These are phyloP conservation scores for Thecocarcelia acutangulata DNA, from an alignment of 2,888 invertebrate genomes.

Conservation along the genomic window DNA sequence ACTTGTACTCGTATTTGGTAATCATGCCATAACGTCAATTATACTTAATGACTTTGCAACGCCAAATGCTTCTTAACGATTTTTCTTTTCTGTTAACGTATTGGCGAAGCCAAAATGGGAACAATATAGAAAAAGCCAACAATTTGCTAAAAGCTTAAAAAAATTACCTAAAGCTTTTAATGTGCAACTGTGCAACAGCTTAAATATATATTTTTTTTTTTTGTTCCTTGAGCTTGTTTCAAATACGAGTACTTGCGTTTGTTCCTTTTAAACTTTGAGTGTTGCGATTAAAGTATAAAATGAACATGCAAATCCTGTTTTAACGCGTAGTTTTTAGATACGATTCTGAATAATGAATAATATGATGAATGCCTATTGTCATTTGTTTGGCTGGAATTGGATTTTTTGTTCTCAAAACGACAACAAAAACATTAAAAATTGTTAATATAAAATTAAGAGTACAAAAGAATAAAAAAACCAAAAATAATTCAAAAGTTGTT, in stretches of 20 bases:
- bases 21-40: constrained; percentile 65
- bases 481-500: too few relatives aligned
- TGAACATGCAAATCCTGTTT: neutral
- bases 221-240: neutral
- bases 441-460: too few relatives aligned
- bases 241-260: constrained; percentile 12
- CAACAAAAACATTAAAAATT: too few relatives aligned
- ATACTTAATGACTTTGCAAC: constrained; percentile 67
- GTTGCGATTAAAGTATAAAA: constrained; percentile 20
- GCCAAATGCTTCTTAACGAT: constrained; percentile 63
- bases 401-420: too few relatives aligned
- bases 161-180: constrained; percentile 44
- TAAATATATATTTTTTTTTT: constrained; percentile 29
- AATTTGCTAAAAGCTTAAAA: constrained; percentile 50
- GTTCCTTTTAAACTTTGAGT: constrained; percentile 28
- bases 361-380: too few relatives aligned
- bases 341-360: too few relatives aligned
- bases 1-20: constrained; percentile 50
- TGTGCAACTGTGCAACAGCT: constrained; percentile 41
- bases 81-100: constrained; percentile 43
- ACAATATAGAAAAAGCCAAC: constrained; percentile 23
- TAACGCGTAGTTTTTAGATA: too few relatives aligned
- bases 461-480: too few relatives aligned
- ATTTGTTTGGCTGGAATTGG: too few relatives aligned
- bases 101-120: constrained; percentile 35